These are phyloP conservation scores for Podabrus alpinus DNA, from an alignment of 2,888 invertebrate species.

Conservation along the genomic window DNA sequence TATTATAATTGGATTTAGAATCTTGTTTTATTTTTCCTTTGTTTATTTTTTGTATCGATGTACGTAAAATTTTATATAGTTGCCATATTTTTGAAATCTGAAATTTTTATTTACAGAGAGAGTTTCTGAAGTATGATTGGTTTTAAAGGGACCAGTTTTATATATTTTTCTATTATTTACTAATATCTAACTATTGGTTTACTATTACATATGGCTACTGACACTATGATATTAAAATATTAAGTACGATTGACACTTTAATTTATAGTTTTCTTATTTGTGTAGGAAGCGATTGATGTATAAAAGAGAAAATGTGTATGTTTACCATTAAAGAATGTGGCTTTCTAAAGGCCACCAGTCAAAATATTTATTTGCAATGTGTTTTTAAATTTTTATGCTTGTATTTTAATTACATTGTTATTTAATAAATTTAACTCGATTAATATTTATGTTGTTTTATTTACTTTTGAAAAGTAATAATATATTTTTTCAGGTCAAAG, in stretches of 20 bases:
- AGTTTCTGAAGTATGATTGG: slow-evolving; percentile 43
- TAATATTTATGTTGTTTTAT: slow-evolving; percentile 34
- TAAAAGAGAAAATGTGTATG: slow-evolving; percentile 37
- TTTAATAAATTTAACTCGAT: slow-evolving; percentile 58
- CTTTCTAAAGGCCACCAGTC: slow-evolving; percentile 43
- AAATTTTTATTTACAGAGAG: slow-evolving; percentile 36
- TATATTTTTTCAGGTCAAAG: too few species aligned
- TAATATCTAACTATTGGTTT: slow-evolving; percentile 20
- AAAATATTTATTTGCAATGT: slow-evolving; percentile 44
- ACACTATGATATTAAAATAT: slow-evolving; percentile 28
- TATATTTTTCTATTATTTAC: slow-evolving; percentile 40
- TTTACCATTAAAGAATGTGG: slow-evolving; percentile 45
- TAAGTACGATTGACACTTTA: slow-evolving; percentile 14
- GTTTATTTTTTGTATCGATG: slow-evolving; percentile 23
- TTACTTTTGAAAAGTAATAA: not conserved
- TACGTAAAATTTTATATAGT: slow-evolving; percentile 37
- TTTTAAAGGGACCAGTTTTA: slow-evolving; percentile 51
- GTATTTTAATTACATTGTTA: slow-evolving; percentile 55
- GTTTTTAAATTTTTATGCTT: slow-evolving; percentile 47
- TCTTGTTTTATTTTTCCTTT: slow-evolving; percentile 18
- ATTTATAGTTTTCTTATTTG: slow-evolving; percentile 29
- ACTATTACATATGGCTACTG: slow-evolving; percentile 24
- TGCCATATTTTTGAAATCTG: slow-evolving; percentile 35
- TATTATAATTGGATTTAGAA: slow-evolving; percentile 20
- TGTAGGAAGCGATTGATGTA: slow-evolving; percentile 36